Evolutionary conservation across 1,140 invertebrate species (phyloP).

Genomic region (Aphis gossypii): DNA sequence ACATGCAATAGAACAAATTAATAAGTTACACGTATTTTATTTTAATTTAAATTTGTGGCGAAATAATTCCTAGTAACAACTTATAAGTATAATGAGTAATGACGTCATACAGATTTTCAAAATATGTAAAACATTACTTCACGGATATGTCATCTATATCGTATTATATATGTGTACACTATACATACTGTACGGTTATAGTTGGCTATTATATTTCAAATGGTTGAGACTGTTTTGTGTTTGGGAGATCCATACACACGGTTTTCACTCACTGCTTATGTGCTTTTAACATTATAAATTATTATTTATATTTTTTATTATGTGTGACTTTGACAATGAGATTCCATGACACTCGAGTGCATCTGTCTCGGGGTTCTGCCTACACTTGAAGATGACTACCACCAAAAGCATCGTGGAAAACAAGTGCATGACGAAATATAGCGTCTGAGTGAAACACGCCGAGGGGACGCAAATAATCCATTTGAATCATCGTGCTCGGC

Average conservation of each 20-base stretch:
- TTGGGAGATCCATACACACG: not conserved
- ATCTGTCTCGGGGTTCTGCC: not conserved
- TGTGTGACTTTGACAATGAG: constrained; percentile 8
- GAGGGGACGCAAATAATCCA: not conserved
- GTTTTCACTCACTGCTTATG: not conserved
- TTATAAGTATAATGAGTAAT: not conserved
- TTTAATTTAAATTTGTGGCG: not conserved
- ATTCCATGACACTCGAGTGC: not conserved
- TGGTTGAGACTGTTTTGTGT: not conserved
- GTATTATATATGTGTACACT: not conserved
- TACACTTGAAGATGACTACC: constrained; percentile 14
- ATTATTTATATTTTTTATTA: not conserved
- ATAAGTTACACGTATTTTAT: not conserved
- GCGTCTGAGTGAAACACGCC: not conserved
- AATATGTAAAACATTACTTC: not conserved
- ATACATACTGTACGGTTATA: not conserved
- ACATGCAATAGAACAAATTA: not conserved
- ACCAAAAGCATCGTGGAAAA: not conserved
- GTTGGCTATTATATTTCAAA: not conserved
- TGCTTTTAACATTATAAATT: constrained; percentile 20
- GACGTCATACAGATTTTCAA: not conserved
- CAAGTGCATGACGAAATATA: not conserved
- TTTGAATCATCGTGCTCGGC: not conserved
- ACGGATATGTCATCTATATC: no score
- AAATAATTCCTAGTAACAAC: not conserved